Base-by-base conservation (phyloP, 2,888 invertebrate species). In the Parelbella ahira region DNA sequence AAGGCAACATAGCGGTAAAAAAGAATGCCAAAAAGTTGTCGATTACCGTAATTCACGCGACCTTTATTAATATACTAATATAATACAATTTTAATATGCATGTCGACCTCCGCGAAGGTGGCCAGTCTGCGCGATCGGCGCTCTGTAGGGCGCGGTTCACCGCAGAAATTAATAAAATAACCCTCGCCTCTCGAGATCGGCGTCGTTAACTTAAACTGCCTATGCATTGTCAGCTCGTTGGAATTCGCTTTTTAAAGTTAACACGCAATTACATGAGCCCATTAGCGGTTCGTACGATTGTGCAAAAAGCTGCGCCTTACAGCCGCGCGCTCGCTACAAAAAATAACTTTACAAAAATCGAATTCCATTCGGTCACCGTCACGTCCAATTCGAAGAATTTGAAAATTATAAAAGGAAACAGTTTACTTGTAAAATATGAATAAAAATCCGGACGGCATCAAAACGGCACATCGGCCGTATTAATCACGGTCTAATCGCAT, bases 401-500 rank as follows among this genome's bases (percentile, higher is more conserved):
- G 48, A 51, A 55, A 42, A 48, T 37, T 44, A 58, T 56, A 56
- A 58, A 51, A 53, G 54, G 47, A 49, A 53, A 54, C 53, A 55
- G 56, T 60, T 62, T 61, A 57, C 58, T 53, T 52, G 33, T 55
- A 54, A 57, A 56, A 60, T 51, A 61, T 53, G 54, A 56, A 53
- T 58, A 57, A 56, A 62, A 59, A 53, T 57, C 52, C 52, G 60
- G 49, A n/a, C 63, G 54, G 56, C 59, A 50, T 53, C 54, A 57
- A 62, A 59, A 60, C 39, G 30, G 25, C 39, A 39, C 39, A 39
- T 56, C 62, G 57, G 50, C 54, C 60, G 58, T 73, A 82, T 82
- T 79, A 83, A 84, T 86, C 83, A 83, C 62, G 55, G 48, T 60
- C 68, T 81, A 83, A 86, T 86, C 79, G 84, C 75, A 81, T 81